Percentiles rank a stretch among this genome's conserved stretches.
Conservation (phyloP, 2,888 invertebrate species). For the Pilophorus perplexus region DNA sequence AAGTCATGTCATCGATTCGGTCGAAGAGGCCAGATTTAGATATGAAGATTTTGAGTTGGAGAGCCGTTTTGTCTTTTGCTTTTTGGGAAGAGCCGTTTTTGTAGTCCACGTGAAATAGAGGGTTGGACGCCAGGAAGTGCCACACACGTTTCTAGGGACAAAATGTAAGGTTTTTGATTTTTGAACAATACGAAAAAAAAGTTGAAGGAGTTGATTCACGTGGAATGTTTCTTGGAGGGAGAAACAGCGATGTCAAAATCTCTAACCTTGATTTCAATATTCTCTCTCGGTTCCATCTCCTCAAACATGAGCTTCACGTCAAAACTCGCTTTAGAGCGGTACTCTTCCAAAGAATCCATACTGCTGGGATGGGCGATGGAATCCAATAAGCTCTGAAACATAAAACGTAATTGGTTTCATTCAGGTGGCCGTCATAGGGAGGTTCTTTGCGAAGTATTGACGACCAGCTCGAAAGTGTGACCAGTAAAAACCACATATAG, state of each 20-base stretch:
- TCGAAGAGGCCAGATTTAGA: constrained; percentile 41
- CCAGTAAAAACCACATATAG: too few species aligned
- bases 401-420: too few species aligned
- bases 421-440: too few species aligned
- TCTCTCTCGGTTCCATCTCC: constrained; percentile 74
- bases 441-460: too few species aligned
- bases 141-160: constrained; percentile 45
- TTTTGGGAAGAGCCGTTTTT: constrained; percentile 67
- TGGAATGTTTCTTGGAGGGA: too few species aligned
- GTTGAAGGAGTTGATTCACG: too few species aligned
- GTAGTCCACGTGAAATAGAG: constrained; percentile 67
- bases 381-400: too few species aligned
- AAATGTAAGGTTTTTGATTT: too few species aligned
- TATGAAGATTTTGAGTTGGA: constrained; percentile 56
- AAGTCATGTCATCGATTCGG: constrained; percentile 39
- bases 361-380: too few species aligned
- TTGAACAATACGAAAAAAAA: too few species aligned
- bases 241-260: too few species aligned
- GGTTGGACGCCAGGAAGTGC: constrained; percentile 57
- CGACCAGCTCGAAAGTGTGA: too few species aligned
- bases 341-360: constrained; percentile 66
- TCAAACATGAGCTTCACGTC: constrained; percentile 83
- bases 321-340: constrained; percentile 75
- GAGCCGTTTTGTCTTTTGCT: constrained; percentile 67
- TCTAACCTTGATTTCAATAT: constrained; percentile 73